Conservation (phyloP, 2,797 vertebrate species). For the Echeneis naucrates region DNA sequence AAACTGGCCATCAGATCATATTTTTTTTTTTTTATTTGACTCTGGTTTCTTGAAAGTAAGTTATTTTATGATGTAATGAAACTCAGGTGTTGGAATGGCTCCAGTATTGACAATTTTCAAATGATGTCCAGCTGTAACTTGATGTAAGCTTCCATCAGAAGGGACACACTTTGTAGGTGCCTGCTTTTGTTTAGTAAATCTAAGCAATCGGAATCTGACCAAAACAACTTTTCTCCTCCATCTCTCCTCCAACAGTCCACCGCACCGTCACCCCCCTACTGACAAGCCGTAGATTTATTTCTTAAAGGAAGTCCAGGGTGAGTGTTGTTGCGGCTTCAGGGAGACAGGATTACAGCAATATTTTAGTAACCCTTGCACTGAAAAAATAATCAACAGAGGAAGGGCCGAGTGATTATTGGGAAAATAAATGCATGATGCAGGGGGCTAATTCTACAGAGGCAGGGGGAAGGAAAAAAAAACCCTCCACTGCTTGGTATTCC, state of each 20-base stretch:
- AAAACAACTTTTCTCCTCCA: conserved; percentile 16
- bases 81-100: not conserved
- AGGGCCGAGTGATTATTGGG: conserved; percentile 71
- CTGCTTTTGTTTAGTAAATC: conserved; percentile 61
- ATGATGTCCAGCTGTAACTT: not conserved
- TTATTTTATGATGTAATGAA: not conserved
- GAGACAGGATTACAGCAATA: conserved; percentile 78
- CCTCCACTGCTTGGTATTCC: conserved; percentile 75
- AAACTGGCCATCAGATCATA: too few species aligned
- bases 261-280: conserved; percentile 27
- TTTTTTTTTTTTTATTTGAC: not conserved
- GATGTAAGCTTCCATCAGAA: conserved; percentile 11
- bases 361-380: conserved; percentile 78
- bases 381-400: conserved; percentile 76
- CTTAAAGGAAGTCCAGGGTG: conserved; percentile 62
- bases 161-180: conserved; percentile 39
- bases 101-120: too few species aligned
- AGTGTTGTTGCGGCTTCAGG: conserved; percentile 61
- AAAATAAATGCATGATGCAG: conserved; percentile 73
- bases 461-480: conserved; percentile 19
- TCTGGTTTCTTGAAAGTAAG: not conserved
- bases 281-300: conserved; percentile 73
- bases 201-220: conserved; percentile 53
- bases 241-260: conserved; percentile 18
- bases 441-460: conserved; percentile 64